Percentiles rank a stretch among this genome's conserved stretches.
phyloP scores from a whole-genome alignment of 2,113 vertebrate genomes.

The Anthoscopus minutus region DNA sequence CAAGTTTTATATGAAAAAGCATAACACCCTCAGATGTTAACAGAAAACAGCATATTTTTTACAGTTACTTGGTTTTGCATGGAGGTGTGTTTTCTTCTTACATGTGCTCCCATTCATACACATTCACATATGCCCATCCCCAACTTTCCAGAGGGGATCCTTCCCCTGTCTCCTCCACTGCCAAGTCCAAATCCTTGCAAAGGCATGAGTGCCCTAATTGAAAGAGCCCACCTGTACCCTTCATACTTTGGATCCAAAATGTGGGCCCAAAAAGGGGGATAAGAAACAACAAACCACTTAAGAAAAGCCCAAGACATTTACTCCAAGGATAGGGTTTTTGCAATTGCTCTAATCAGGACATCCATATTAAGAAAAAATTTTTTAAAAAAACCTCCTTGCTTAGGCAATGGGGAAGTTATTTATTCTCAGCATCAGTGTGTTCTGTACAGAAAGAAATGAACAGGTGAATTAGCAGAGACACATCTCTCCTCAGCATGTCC shows the following conservation, averaged over 20 bases:
- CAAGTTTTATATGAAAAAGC: conserved; percentile 53
- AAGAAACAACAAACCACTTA: neutral
- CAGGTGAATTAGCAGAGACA: conserved; percentile 27
- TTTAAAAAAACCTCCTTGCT: conserved; percentile 7
- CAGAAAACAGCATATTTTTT: conserved; percentile 37
- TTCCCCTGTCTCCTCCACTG: neutral
- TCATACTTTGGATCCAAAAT: neutral
- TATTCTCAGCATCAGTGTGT: conserved; percentile 9
- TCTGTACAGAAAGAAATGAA: conserved; percentile 43
- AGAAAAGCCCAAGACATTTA: neutral
- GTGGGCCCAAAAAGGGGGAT: neutral
- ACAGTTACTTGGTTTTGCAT: conserved; percentile 11
- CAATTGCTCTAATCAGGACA: neutral
- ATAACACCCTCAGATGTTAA: conserved; percentile 40
- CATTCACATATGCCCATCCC: neutral
- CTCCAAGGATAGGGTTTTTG: neutral
- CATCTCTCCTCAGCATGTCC: neutral
- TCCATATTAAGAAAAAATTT: neutral
- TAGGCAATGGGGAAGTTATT: conserved; percentile 29
- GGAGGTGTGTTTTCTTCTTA: neutral
- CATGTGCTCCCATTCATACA: neutral
- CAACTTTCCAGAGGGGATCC: neutral
- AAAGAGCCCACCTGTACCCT: neutral
- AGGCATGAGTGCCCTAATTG: neutral
- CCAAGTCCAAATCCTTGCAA: neutral